These are phyloP conservation scores for Pterostichus madidus DNA, from an alignment of 2,888 invertebrate species.

Conservation along the genomic window DNA sequence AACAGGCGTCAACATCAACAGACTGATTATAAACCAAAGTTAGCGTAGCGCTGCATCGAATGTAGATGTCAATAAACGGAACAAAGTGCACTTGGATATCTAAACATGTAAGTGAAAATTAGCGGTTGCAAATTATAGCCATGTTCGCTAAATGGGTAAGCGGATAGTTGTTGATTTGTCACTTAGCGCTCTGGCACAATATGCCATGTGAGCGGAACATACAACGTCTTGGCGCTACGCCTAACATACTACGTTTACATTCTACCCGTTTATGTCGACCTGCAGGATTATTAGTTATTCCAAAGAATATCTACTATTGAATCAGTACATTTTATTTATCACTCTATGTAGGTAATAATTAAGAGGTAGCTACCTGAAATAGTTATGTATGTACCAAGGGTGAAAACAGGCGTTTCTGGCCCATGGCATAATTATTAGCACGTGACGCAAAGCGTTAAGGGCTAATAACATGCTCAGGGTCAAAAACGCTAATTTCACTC, in stretches of 20 bases:
- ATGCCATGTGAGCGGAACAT: constrained; percentile 44
- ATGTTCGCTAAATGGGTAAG: constrained; percentile 58
- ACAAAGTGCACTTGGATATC: constrained; percentile 55
- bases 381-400: no score
- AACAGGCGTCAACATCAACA: constrained; percentile 47
- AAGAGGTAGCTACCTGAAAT: no score
- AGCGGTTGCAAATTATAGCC: constrained; percentile 59
- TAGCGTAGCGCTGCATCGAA: constrained; percentile 24
- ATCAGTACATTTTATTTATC: no score
- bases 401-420: no score
- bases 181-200: constrained; percentile 41
- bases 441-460: no score
- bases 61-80: constrained; percentile 62
- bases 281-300: not conserved
- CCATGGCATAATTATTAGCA: no score
- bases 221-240: constrained; percentile 42
- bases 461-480: no score
- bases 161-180: constrained; percentile 57
- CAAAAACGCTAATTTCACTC: no score
- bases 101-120: constrained; percentile 63
- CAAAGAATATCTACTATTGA: no score
- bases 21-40: constrained; percentile 59
- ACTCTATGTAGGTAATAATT: no score
- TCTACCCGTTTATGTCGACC: not conserved
- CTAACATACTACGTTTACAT: constrained; percentile 32